These are phyloP conservation scores for Antheraea mylitta DNA, from an alignment of 1,140 invertebrate species.

Conservation along the genomic window DNA sequence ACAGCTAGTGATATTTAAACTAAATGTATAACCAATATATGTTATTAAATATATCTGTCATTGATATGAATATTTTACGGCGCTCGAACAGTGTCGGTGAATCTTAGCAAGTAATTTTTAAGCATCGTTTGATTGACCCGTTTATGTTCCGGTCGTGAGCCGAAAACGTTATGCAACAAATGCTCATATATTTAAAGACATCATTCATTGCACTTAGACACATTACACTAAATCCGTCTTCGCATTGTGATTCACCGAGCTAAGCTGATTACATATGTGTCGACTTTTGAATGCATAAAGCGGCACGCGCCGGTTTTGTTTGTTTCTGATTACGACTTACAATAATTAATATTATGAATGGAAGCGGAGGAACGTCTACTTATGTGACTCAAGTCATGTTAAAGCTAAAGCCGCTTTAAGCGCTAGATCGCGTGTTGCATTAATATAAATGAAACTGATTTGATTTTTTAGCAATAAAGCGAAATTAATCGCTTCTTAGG, in stretches of 20 bases:
- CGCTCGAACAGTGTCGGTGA: too few species aligned
- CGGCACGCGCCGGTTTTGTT: slow-evolving; percentile 7
- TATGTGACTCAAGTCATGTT: neutral
- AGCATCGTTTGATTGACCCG: neutral
- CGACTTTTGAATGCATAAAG: slow-evolving; percentile 7
- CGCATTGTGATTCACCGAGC: slow-evolving; percentile 4
- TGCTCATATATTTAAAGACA: neutral
- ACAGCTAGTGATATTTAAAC: too few species aligned
- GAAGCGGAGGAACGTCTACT: neutral
- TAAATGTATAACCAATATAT: too few species aligned
- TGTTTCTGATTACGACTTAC: slow-evolving; percentile 3
- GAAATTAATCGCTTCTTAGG: too few species aligned
- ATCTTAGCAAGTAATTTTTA: too few species aligned
- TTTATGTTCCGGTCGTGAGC: neutral
- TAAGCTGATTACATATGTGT: slow-evolving; percentile 10
- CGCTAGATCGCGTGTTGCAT: neutral
- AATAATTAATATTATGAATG: slow-evolving; percentile 6
- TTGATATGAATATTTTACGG: too few species aligned
- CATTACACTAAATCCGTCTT: slow-evolving; percentile 18
- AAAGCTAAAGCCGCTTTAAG: neutral
- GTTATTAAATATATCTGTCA: too few species aligned
- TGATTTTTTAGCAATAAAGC: too few species aligned
- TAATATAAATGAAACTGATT: neutral
- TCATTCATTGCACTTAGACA: slow-evolving; percentile 18
- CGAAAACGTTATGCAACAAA: neutral